These are phyloP conservation scores for Hemaris fuciformis DNA, from an alignment of 2,888 invertebrate species.

Conservation along the genomic window DNA sequence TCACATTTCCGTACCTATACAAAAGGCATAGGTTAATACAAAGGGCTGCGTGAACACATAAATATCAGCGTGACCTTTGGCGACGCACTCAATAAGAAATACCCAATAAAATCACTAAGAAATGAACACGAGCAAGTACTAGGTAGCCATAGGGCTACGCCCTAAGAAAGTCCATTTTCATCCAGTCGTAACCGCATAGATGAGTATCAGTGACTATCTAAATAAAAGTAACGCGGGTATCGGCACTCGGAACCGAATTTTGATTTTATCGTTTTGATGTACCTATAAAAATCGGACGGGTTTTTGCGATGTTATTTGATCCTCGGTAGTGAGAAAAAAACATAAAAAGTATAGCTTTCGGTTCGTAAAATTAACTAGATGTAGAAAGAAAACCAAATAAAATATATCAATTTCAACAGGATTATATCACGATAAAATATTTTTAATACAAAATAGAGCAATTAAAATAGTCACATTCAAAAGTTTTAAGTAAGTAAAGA, in stretches of 20 bases:
- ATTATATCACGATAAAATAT: too few relatives aligned
- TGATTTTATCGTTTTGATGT: slow-evolving; percentile 12
- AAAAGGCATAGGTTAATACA: too few relatives aligned
- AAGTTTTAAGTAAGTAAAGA: too few relatives aligned
- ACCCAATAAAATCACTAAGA: not conserved
- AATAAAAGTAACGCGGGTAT: slow-evolving; percentile 17
- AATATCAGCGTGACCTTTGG: not conserved
- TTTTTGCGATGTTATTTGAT: not conserved
- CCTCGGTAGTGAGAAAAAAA: too few relatives aligned
- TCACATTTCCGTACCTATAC: too few relatives aligned
- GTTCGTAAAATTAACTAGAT: not conserved
- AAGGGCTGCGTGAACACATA: too few relatives aligned
- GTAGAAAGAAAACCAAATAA: too few relatives aligned
- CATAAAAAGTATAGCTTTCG: not conserved
- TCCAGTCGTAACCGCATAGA: slow-evolving; percentile 12
- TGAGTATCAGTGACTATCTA: slow-evolving; percentile 22
- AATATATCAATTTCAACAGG: too few relatives aligned
- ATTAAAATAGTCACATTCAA: too few relatives aligned
- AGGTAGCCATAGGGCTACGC: not conserved
- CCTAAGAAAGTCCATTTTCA: slow-evolving; percentile 8
- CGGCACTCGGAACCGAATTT: slow-evolving; percentile 1
- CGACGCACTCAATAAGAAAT: not conserved
- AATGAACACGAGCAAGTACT: not conserved
- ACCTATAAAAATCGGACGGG: not conserved
- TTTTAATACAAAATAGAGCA: too few relatives aligned